Conservation (phyloP, 2,113 vertebrate species). For the Osmerus eperlanus region DNA sequence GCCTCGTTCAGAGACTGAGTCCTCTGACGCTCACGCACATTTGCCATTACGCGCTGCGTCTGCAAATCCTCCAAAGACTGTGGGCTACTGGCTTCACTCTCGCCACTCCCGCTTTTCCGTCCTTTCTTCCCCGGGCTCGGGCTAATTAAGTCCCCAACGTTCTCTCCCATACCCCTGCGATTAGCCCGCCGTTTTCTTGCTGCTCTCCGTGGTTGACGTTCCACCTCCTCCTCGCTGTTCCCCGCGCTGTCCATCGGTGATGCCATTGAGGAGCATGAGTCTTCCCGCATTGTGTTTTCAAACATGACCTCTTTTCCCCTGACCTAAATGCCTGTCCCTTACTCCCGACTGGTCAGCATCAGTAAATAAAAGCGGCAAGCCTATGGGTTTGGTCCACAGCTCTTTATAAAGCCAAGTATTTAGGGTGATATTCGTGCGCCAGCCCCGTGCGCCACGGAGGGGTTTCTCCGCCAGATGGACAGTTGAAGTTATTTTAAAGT, state of each 20-base stretch:
- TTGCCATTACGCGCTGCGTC: constrained; percentile 96
- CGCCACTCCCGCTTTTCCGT: constrained; percentile 82
- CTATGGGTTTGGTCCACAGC: background rate
- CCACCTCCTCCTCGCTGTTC: constrained; percentile 93
- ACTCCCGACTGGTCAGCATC: constrained; percentile 30
- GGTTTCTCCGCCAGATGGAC: constrained; percentile 76
- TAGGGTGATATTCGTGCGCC: constrained; percentile 44
- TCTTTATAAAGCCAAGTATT: constrained; percentile 15
- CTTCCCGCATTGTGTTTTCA: constrained; percentile 85
- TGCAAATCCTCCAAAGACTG: constrained; percentile 93
- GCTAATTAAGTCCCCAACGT: constrained; percentile 79
- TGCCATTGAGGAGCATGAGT: constrained; percentile 79
- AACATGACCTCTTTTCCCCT: constrained; percentile 43
- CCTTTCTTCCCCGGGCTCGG: constrained; percentile 81
- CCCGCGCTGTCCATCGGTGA: constrained; percentile 93
- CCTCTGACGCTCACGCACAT: constrained; percentile 93
- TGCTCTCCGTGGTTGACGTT: constrained; percentile 78
- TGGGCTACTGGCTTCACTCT: constrained; percentile 77
- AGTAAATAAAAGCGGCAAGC: constrained; percentile 40
- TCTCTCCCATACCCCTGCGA: constrained; percentile 76
- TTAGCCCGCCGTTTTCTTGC: constrained; percentile 82
- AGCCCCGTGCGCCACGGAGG: constrained; percentile 67
- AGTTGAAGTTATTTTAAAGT: constrained; percentile 86
- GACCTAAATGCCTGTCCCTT: constrained; percentile 9
- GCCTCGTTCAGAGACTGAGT: constrained; percentile 98